phyloP scores from a whole-genome alignment of 2,113 vertebrate species.

The Euleptes europaea region DNA sequence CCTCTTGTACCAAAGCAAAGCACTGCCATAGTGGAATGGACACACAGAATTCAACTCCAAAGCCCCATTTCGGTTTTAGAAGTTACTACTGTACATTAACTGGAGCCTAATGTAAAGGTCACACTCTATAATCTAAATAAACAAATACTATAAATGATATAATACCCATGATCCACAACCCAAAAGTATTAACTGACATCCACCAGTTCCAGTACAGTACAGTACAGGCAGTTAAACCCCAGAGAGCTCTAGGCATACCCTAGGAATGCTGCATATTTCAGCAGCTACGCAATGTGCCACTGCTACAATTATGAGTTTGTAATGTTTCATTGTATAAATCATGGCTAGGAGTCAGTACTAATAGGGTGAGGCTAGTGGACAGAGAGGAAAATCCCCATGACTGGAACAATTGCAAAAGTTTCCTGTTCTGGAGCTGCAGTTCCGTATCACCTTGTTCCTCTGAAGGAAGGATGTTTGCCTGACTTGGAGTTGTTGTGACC shows the following conservation, averaged over 20 bases:
- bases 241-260: background rate
- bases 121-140: slow-evolving; percentile 10
- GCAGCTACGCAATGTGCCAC: background rate
- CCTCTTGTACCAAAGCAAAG: no score
- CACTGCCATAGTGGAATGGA: no score
- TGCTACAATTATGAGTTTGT: background rate
- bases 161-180: background rate
- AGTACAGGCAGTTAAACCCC: background rate
- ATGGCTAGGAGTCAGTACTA: no score
- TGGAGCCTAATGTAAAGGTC: slow-evolving; percentile 14
- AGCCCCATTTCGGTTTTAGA: slow-evolving; percentile 4
- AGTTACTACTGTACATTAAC: slow-evolving; percentile 17
- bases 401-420: background rate
- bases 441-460: background rate
- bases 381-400: no score
- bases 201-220: no score
- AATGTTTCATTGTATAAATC: no score
- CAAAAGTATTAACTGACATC: background rate
- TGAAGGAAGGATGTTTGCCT: background rate
- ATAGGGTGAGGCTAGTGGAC: no score
- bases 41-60: no score
- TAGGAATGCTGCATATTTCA: background rate
- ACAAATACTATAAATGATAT: background rate
- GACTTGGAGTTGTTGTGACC: background rate
- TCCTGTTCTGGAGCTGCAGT: background rate